Evolutionary conservation across 2,797 vertebrate genomes (phyloP), one percentile per base, ranked within the genome.

Genomic region (Rhabdophis nuchalis): DNA sequence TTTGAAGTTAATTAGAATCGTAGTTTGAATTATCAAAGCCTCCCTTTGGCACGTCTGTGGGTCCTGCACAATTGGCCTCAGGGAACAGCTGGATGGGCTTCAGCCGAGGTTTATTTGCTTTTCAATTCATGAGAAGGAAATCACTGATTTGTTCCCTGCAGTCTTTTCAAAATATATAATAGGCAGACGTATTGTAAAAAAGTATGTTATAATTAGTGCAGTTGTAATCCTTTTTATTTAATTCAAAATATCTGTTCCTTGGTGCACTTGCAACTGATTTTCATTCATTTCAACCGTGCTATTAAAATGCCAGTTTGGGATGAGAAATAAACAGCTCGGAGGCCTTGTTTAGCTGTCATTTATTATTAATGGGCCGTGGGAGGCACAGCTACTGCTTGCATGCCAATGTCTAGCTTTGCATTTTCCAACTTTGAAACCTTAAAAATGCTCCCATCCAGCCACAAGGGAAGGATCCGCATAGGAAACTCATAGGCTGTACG

Each of bases 221-320:
- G 11, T 85, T 93, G 50, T n/a, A 92, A 0, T 95, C 85, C 94
- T 95, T 93, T 93, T 96, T 94, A 57, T 86, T 58, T 90, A 46
- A 94, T 53, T 77, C 72, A 77, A 77, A 77, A 23, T 77, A 77
- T 77, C 18, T 56, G 13, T 95, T 95, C 88, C 77, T 96, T 93
- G 1, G 91, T 94, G 86, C 87, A 96, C 92, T 91, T 96, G 91
- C 88, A 96, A 87, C 89, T 90, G 94, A 94, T 96, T 96, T 96
- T 94, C 85, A 91, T 94, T 95, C 87, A 72, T 94, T 96, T 58
- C 56, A 93, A 85, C 93, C 91, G 13, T 46, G 91, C 58, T 94
- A 93, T 95, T 94, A 96, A 97, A 72, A 96, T 54, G 5, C 77
- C 91, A 96, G 27, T 91, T 96, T 91, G 90, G 57, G 97, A 93